Evolutionary conservation across 92 coral and sea anemone species (phyloP), one percentile per base, ranked within the genome.

Genomic region (Scolanthus callimorphus): DNA sequence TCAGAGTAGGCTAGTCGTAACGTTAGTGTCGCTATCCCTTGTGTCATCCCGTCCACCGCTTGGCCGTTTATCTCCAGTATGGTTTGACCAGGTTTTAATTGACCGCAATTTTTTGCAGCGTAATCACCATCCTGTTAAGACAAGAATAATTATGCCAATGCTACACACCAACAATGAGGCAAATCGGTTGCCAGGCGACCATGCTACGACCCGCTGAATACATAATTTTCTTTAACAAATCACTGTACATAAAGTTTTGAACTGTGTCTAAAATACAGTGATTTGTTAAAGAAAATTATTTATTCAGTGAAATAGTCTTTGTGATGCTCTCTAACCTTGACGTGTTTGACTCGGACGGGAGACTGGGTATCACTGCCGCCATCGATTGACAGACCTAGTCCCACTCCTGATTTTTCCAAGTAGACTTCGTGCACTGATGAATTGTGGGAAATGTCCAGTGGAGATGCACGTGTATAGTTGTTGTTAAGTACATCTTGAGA

Each of bases 1-100:
- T 65, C 82, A 43, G 90, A 55, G 63, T 83, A 92, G 4, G 98
- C 96, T 23, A 86, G 96, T 51, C 98, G 78, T 39, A 92, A 52
- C 3, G 91, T 83, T 65, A 92, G 78, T 15, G 84, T 82, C 13
- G 92, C 96, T 24, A 80, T 73, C 15, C 86, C 96, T 44, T 84
- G 88, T 23, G 98, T 78, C 74, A 92, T 85, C 46, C 81, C 95
- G 26, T 76, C 73, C 1, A 88, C 69, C 3, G 89, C 60, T 30
- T 65, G 83, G 26, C 66, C 86, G 71, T 92, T 82, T 59, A 92
- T 90, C 51, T 77, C 76, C 43, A 83, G 54, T 10, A 92, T 74
- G 55, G 63, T 74, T 49, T 88, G 98, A 49, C 96, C 98, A 19
- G 84, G 72, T 47, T 72, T 77, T 46, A 92, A 67, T 73, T 65